Evolutionary conservation across 2,888 invertebrate genomes (phyloP).

Genomic region (Tipula confusa): DNA sequence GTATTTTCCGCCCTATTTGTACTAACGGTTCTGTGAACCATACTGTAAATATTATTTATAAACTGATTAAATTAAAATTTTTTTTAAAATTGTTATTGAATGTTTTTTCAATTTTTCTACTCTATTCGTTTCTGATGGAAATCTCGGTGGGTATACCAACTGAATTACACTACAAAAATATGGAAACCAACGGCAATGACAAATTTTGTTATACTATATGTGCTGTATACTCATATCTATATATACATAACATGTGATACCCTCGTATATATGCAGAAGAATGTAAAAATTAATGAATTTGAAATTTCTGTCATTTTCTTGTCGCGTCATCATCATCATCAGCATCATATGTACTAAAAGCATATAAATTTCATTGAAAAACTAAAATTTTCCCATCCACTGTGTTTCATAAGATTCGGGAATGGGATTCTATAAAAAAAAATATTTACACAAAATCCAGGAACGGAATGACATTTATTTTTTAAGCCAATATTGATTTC

Average conservation of each 20-base stretch:
- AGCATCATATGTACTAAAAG: background rate
- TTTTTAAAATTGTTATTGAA: no score
- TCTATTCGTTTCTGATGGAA: constrained; percentile 9
- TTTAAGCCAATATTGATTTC: background rate
- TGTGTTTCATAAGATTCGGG: background rate
- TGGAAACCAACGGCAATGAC: background rate
- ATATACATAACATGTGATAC: no score
- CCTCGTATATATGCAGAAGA: background rate
- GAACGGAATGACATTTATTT: background rate
- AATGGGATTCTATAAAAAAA: background rate
- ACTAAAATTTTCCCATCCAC: background rate
- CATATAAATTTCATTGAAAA: background rate
- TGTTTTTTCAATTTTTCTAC: constrained; percentile 25
- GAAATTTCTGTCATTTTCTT: background rate
- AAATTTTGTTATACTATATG: background rate
- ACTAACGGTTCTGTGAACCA: no score
- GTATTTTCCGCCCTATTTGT: no score
- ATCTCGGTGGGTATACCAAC: background rate
- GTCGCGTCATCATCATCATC: background rate
- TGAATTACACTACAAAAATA: background rate
- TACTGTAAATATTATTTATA: no score
- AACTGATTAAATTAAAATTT: no score
- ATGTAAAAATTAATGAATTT: background rate
- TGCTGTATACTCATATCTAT: background rate
- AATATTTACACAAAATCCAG: background rate